These are phyloP conservation scores for Psittacula cyanocephala DNA, from an alignment of 2,113 vertebrate species.

Conservation along the genomic window DNA sequence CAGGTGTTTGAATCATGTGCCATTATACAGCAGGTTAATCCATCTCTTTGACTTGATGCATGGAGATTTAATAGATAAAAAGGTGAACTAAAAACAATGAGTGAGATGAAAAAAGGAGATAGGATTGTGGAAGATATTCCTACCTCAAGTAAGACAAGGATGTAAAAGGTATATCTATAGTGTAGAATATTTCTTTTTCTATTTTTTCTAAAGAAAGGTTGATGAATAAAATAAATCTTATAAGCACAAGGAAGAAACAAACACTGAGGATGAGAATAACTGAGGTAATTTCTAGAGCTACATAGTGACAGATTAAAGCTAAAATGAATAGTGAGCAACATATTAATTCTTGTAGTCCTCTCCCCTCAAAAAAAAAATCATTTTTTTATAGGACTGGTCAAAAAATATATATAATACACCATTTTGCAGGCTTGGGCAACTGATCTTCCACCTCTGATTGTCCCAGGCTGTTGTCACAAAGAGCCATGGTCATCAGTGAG, in stretches of 20 bases:
- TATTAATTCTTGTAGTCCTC: not conserved
- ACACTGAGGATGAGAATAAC: not conserved
- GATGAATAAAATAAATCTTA: not conserved
- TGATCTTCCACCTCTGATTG: not conserved
- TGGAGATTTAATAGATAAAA: constrained; percentile 40
- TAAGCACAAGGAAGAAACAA: not conserved
- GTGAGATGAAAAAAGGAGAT: not conserved
- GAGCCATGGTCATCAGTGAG: not conserved
- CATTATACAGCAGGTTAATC: constrained; percentile 25
- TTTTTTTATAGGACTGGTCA: not conserved
- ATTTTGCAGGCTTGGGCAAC: not conserved
- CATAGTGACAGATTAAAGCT: not conserved
- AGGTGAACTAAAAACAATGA: constrained; percentile 22
- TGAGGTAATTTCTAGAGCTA: not conserved
- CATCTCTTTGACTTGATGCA: constrained; percentile 37
- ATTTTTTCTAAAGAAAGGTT: not conserved
- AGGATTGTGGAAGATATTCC: not conserved
- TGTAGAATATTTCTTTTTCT: not conserved
- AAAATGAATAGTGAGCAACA: not conserved
- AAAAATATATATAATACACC: not conserved
- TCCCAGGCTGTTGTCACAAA: not conserved
- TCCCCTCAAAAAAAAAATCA: not conserved
- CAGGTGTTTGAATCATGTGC: not conserved
- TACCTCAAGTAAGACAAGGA: not conserved
- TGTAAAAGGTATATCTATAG: not conserved